These are phyloP conservation scores for Apis dorsata DNA, from an alignment of 1,140 invertebrate species.

Conservation along the genomic window DNA sequence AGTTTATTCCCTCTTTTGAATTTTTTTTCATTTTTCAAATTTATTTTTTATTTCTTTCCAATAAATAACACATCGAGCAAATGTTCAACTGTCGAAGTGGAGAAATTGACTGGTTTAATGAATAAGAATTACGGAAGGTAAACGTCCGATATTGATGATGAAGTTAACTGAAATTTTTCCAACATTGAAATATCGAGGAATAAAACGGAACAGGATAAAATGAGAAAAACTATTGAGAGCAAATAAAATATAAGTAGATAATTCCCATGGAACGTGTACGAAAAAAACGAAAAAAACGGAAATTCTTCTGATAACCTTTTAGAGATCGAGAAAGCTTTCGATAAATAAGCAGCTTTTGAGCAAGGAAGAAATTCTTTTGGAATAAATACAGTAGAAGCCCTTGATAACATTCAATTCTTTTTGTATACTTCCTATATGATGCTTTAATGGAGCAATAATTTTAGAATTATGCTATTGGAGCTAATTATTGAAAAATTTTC, in stretches of 20 bases:
- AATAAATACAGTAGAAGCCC: not conserved
- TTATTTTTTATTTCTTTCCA: too few species aligned
- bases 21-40: not conserved
- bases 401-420: not conserved
- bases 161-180: not conserved
- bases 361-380: not conserved
- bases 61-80: not conserved
- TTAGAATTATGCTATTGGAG: not conserved
- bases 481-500: not conserved
- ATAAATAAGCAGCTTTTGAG: constrained; percentile 32
- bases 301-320: not conserved
- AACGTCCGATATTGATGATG: not conserved
- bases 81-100: not conserved
- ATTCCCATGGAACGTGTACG: not conserved
- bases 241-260: constrained; percentile 22
- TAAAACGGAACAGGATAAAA: not conserved
- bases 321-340: not conserved
- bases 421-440: not conserved
- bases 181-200: not conserved
- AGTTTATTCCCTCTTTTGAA: too few species aligned
- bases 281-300: not conserved
- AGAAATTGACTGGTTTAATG: not conserved
- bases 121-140: not conserved
- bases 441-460: not conserved
- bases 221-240: not conserved